Conservation (phyloP, 2,113 vertebrate species). For the Phalacrocorax pelagicus region DNA sequence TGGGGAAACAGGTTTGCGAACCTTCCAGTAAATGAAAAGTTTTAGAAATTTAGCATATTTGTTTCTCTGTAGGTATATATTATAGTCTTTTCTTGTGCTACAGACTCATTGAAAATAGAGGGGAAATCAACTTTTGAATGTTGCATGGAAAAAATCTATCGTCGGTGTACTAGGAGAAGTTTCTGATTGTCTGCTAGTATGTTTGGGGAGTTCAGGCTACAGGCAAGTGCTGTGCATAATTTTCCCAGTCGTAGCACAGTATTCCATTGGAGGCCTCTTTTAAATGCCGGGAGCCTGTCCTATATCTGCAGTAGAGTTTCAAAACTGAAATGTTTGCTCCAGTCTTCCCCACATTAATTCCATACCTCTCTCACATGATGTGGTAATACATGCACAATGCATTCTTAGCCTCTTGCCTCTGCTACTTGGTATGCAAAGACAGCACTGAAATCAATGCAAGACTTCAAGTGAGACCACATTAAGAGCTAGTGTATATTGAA, state of each 20-base stretch:
- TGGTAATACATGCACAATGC: not conserved
- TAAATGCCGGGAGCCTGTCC: not conserved
- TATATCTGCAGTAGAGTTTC: not conserved
- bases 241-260: not conserved
- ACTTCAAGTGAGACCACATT: conserved; percentile 14
- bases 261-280: not conserved
- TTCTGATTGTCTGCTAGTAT: not conserved
- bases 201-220: not conserved
- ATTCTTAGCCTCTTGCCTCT: not conserved
- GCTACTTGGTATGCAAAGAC: conserved; percentile 21
- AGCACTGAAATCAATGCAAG: not conserved
- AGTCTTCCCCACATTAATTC: not conserved
- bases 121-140: not conserved
- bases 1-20: not conserved
- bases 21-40: not conserved
- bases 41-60: not conserved
- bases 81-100: not conserved
- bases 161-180: not conserved
- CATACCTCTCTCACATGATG: not conserved
- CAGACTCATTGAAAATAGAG: not conserved
- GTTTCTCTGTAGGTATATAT: not conserved
- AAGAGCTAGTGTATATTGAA: conserved; percentile 18
- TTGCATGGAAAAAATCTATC: not conserved
- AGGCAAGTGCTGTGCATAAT: not conserved
- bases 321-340: not conserved